phyloP scores from a whole-genome alignment of 92 coral and sea anemone genomes.

The Metridium senile region DNA sequence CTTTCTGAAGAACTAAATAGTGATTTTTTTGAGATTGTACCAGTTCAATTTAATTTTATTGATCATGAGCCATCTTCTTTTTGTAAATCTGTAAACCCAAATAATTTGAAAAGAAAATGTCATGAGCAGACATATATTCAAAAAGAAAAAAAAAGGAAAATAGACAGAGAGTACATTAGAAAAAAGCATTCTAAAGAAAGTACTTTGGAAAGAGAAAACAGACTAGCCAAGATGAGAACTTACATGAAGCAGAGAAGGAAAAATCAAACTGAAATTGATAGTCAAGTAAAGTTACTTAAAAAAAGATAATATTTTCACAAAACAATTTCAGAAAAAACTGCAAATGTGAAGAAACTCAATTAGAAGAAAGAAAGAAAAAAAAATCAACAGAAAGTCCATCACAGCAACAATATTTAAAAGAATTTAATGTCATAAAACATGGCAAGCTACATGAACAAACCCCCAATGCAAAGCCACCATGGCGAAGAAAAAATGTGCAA shows the following conservation, averaged over 20 bases:
- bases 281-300: conserved; percentile 28
- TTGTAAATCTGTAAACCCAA: conserved; percentile 8
- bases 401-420: conserved; percentile 29
- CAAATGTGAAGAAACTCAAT: not conserved
- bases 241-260: conserved; percentile 9
- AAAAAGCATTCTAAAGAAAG: conserved; percentile 28
- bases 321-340: conserved; percentile 29
- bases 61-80: conserved; percentile 6
- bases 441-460: conserved; percentile 49
- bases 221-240: conserved; percentile 31
- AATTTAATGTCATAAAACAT: conserved; percentile 30
- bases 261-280: conserved; percentile 22
- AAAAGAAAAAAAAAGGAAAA: conserved; percentile 21
- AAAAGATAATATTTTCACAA: conserved; percentile 14
- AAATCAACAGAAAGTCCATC: conserved; percentile 21
- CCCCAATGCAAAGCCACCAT: too few relatives aligned
- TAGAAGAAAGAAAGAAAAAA: conserved; percentile 22
- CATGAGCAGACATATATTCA: conserved; percentile 8
- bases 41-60: conserved; percentile 23
- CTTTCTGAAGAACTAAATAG: conserved; percentile 24
- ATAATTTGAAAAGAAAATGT: conserved; percentile 22
- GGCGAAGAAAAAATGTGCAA: too few relatives aligned
- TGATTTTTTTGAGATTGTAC: conserved; percentile 34
- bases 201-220: conserved; percentile 21
- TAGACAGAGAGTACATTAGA: conserved; percentile 30